Base-by-base conservation (phyloP, 2,797 vertebrate species). In the Botia kubotai region DNA sequence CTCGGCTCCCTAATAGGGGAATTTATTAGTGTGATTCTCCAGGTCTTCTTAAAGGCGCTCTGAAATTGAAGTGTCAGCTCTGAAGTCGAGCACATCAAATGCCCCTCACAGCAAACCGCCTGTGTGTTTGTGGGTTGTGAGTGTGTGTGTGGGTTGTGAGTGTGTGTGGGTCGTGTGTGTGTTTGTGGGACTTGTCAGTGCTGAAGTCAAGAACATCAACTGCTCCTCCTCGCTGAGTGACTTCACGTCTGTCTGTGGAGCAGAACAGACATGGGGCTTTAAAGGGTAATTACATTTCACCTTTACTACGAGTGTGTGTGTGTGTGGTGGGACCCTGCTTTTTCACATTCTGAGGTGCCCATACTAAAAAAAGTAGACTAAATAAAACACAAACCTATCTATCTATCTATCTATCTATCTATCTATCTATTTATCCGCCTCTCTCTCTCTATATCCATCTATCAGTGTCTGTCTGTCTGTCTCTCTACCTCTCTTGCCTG, bases 61-160 rank as follows among this genome's bases (percentile, higher is more conserved):
- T 77, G 86, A 93, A 93, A 93, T 93, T 93, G 88, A 89, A 89
- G 86, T 89, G 90, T 90, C 89, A 82, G 87, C 81, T 83, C 83
- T 87, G 86, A 87, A 89, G 86, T 84, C 83, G 87, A 87, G 85
- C 84, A 87, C 90, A 92, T 89, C 85, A 93, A 91, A 91, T 86
- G 78, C 65, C 77, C 70, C 82, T 86, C 14, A 21, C 62, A 63
- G 79, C 76, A 79, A 86, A 82, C 80, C 2, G 72, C 39, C 29
- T 55, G 62, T 75, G 33, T 67, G 79, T 36, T 74, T 6, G 2
- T 58, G 8, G 23, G 23, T 26, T 70, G 29, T 81, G 72, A 48
- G 53, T 81, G 71, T 75, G 16, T 76, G 12, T 77, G 39, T 8
- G 7, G 55, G 70, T 26, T 19, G 65, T 33, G 58, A 53, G 77